phyloP scores from a whole-genome alignment of 2,888 invertebrate genomes.

The Lasioglossum figueresi region DNA sequence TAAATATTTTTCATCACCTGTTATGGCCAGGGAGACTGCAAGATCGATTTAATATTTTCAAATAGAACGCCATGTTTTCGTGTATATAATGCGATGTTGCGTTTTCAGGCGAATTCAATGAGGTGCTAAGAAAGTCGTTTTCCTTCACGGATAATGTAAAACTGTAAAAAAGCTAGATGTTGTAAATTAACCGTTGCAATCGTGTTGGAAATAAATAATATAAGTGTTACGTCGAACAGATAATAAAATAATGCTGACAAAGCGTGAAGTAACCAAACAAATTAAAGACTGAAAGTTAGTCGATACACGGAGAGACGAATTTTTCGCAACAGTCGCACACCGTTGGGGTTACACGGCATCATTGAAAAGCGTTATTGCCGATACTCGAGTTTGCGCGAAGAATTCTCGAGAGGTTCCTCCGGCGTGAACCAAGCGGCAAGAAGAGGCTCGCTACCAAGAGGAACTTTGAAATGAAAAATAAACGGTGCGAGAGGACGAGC shows the following conservation, averaged over 20 bases:
- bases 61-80: too few relatives aligned
- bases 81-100: too few relatives aligned
- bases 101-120: too few relatives aligned
- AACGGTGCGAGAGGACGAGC: conserved; percentile 56
- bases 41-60: not conserved
- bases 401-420: conserved; percentile 55
- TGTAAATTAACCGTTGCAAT: too few relatives aligned
- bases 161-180: not conserved
- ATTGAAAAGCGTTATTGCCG: conserved; percentile 41
- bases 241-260: not conserved
- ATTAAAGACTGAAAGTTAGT: not conserved
- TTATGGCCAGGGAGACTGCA: not conserved
- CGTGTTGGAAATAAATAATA: not conserved
- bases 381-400: conserved; percentile 52
- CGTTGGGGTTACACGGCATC: conserved; percentile 22
- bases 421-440: conserved; percentile 45
- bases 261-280: not conserved
- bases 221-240: not conserved
- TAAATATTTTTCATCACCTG: too few relatives aligned
- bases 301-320: not conserved
- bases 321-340: not conserved
- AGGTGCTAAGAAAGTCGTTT: not conserved
- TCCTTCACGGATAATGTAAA: not conserved
- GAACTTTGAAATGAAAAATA: conserved; percentile 59
- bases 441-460: conserved; percentile 57